phyloP scores from a whole-genome alignment of 2,113 vertebrate species.

The Nesogale talazaci region DNA sequence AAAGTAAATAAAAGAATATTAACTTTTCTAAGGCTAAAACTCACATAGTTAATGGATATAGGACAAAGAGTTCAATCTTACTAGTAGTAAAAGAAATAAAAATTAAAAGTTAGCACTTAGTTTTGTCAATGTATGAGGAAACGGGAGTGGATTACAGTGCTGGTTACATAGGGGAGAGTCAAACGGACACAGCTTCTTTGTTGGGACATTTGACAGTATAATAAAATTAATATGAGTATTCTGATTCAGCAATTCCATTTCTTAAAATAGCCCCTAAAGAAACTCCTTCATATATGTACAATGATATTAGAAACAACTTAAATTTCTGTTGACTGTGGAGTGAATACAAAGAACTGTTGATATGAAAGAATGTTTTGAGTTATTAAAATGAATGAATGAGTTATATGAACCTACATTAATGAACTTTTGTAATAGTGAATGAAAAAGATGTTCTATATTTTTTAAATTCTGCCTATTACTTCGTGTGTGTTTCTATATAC shows the following conservation, averaged over 20 bases:
- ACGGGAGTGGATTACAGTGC: background rate
- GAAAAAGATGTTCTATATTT: background rate
- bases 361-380: slow-evolving; percentile 21
- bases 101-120: background rate
- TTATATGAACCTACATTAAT: background rate
- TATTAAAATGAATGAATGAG: background rate
- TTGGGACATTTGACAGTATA: background rate
- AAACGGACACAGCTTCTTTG: background rate
- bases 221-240: background rate
- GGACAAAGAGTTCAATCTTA: background rate
- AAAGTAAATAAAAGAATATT: background rate
- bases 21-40: background rate
- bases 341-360: slow-evolving; percentile 8
- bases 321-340: background rate
- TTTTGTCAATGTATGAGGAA: background rate
- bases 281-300: background rate
- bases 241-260: background rate
- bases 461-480: too few species aligned
- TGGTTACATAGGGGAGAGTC: background rate
- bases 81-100: background rate
- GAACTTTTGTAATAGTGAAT: slow-evolving; percentile 30
- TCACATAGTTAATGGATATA: background rate
- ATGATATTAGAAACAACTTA: background rate
- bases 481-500: background rate
- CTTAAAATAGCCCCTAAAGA: background rate